Evolutionary conservation across 1,140 invertebrate species (phyloP).

Genomic region (Drosophila lacertosa): DNA sequence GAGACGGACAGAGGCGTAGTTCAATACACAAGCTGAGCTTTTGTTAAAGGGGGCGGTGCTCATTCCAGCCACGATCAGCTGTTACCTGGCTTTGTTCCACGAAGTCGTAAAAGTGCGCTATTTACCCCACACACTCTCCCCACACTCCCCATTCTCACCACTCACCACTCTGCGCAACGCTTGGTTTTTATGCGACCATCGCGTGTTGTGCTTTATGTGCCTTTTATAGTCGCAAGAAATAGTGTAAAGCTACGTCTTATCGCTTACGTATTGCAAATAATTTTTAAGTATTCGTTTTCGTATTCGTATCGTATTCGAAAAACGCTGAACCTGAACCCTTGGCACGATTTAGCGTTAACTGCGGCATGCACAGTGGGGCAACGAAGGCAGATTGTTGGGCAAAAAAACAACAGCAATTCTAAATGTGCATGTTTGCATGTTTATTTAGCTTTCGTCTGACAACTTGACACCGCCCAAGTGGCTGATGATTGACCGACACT

Average conservation of each 20-base stretch:
- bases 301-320: conserved; percentile 5
- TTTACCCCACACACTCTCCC: conserved; percentile 25
- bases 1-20: conserved; percentile 4
- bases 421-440: background rate
- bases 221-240: conserved; percentile 41
- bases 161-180: background rate
- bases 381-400: conserved; percentile 1
- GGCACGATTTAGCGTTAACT: background rate
- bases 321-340: conserved; percentile 34
- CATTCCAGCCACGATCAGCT: background rate
- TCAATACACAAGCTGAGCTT: background rate
- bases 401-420: background rate
- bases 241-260: conserved; percentile 41
- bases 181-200: conserved; percentile 36
- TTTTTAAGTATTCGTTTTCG: conserved; percentile 5
- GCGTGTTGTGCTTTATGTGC: conserved; percentile 37
- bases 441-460: conserved; percentile 29
- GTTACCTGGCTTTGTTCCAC: conserved; percentile 36
- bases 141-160: too few relatives aligned
- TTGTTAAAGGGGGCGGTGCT: too few relatives aligned
- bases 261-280: conserved; percentile 47
- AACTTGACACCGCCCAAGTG: conserved; percentile 10
- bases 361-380: conserved; percentile 13
- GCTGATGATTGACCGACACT: background rate
- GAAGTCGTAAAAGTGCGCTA: conserved; percentile 55